Evolutionary conservation across 2,113 vertebrate genomes (phyloP).

Genomic region (Alectura lathami): DNA sequence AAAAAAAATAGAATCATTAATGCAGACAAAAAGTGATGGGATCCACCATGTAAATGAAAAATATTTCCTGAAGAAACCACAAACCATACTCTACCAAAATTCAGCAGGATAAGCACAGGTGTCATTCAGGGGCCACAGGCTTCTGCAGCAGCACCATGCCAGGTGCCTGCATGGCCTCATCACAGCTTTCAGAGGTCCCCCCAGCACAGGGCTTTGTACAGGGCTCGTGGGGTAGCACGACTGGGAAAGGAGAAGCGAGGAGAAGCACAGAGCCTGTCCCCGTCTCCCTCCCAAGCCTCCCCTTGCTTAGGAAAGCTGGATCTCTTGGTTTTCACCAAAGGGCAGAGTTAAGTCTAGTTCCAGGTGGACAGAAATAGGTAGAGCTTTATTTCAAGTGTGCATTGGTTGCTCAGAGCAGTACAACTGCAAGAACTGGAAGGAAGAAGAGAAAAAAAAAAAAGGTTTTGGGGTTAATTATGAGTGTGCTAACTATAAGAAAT

Average conservation of each 20-base stretch:
- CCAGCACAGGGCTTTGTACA: neutral
- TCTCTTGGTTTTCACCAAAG: neutral
- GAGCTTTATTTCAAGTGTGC: neutral
- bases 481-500: constrained; percentile 36
- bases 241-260: neutral
- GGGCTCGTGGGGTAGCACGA: neutral
- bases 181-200: neutral
- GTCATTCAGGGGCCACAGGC: neutral
- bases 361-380: neutral
- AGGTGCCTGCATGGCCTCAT: neutral
- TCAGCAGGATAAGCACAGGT: neutral
- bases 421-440: neutral
- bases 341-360: neutral
- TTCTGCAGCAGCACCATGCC: neutral
- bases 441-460: neutral
- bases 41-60: neutral
- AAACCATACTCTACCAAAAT: neutral
- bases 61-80: neutral
- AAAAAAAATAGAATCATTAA: too few relatives aligned
- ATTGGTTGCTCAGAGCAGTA: neutral
- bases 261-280: neutral
- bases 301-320: neutral
- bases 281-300: neutral
- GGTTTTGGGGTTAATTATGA: constrained; percentile 31
- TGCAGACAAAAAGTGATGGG: neutral